Evolutionary conservation across 2,797 vertebrate species (phyloP), one percentile per base, ranked within the genome.

Genomic region (Alectoris magna): DNA sequence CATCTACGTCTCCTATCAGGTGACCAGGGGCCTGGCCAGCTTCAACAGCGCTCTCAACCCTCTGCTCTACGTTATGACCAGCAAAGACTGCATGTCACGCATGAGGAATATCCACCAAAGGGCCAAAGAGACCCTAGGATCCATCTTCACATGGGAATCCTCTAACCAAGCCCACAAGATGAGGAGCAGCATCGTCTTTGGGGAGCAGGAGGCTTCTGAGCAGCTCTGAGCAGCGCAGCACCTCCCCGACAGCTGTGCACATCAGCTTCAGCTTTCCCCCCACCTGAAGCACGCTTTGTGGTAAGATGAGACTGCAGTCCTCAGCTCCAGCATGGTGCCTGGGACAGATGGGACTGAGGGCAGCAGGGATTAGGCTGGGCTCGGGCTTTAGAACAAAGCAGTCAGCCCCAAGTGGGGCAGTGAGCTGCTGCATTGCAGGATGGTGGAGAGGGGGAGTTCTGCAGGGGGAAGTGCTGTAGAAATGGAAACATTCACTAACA

Each of bases 31-130:
- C 8, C 94, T 98, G 87, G 98, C 97, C 13, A 98, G 98, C 77
- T 91, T 98, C 14, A 98, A 98, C 96, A 98, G 98, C 24, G 97
- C 97, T 14, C 92, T 98, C 34, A 98, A 98, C 70, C 98, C 98
- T 3, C 87, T 98, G 10, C 97, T 98, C 31, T 98, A 98, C 0
- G 84, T 98, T 9, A 94, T 98, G 4, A 97, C 97, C 15, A 98
- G 97, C 6, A 97, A 98, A 34, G 94, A 97, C 34, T 98, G 98
- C 69, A 46, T 97, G n/a, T 62, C 85, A 43, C 96, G 74, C 11
- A 44, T 98, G 2, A 97, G 94, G 8, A 12, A 9, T 7, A 14
- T 98, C 24, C 22, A 6, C 8, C 75, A 82, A 66, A 95, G 63
- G 9, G 81, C 94, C 34, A 77, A 90, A 1, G 55, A 6, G 66